phyloP scores from a whole-genome alignment of 2,797 vertebrate species.

The Acanthopagrus latus region DNA sequence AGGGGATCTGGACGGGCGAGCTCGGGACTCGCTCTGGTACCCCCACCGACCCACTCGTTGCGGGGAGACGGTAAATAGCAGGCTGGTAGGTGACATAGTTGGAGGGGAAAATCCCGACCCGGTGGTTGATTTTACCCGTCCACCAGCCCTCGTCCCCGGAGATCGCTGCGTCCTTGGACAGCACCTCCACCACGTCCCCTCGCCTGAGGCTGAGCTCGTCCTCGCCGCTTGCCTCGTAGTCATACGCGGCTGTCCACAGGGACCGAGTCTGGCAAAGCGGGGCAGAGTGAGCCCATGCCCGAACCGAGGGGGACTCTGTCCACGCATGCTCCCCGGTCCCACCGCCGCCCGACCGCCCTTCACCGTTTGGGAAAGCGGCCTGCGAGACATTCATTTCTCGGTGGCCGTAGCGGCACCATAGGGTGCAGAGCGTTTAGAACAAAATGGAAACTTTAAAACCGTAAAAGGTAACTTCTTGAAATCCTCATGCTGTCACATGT shows the following conservation, averaged over 20 bases:
- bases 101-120: slow-evolving; percentile 92
- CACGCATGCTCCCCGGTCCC: slow-evolving; percentile 80
- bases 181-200: slow-evolving; percentile 91
- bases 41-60: slow-evolving; percentile 61
- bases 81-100: slow-evolving; percentile 90
- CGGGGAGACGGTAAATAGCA: slow-evolving; percentile 82
- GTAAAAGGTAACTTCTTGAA: slow-evolving; percentile 33
- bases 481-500: slow-evolving; percentile 64
- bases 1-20: slow-evolving; percentile 89
- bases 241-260: slow-evolving; percentile 91
- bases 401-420: slow-evolving; percentile 88
- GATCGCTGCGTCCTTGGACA: slow-evolving; percentile 91
- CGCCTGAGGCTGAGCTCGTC: slow-evolving; percentile 91
- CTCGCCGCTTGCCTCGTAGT: slow-evolving; percentile 91
- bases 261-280: slow-evolving; percentile 85
- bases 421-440: slow-evolving; percentile 78
- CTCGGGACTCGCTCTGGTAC: slow-evolving; percentile 77
- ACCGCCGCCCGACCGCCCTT: slow-evolving; percentile 82
- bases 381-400: slow-evolving; percentile 89
- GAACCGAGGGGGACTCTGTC: slow-evolving; percentile 74
- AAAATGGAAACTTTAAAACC: slow-evolving; percentile 68
- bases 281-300: slow-evolving; percentile 82
- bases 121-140: slow-evolving; percentile 91
- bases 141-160: slow-evolving; percentile 94
- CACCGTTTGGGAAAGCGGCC: slow-evolving; percentile 90